Base-by-base conservation (phyloP, 1,140 invertebrate species). In the Melipona quadrifasciata region DNA sequence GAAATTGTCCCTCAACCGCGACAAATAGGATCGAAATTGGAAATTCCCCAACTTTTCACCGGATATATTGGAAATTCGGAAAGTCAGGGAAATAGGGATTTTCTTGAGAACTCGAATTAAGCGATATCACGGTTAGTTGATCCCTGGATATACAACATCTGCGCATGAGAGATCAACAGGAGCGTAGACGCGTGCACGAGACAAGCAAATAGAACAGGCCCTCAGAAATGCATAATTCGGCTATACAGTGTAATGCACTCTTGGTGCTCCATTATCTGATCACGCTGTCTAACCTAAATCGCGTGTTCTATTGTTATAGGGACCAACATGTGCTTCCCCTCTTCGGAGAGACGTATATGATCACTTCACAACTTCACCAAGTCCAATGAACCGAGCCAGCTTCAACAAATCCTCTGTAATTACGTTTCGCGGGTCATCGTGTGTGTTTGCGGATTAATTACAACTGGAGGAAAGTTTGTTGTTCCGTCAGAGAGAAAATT, bases 161-260 rank as follows among this genome's bases (percentile, higher is more conserved):
- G 34, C 14, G 72, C 34, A 47, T 6, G 10, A 39, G 74, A 67
- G 74, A 67, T 77, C 74, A 68, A 27, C 51, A 10, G 14, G 64
- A 77, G 53, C 55, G 21, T 34, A 61, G 39, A 53, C 67, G 39
- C 57, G 21, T 80, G 67, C 31, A 53, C 57, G 57, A 39, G 39
- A 61, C 76, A 72, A 72, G 31, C 67, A 31, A 65, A 57, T 27
- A 19, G 21, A n/a, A 21, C 39, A 17, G 39, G 47, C 57, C 58
- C 76, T 79, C 68, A 72, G 82, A 84, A 80, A 71, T 58, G 82
- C 55, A 72, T 84, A 80, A 80, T 84, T 80, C 61, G 68, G 80
- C 51, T 71, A 70, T 80, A 84, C 82, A 80, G 76, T 80, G 57
- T 84, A 84, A 84, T 84, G 82, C 75, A 84, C 68, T 84, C 82